These are phyloP conservation scores for Hydrotaea cyrtoneurina DNA, from an alignment of 2,888 invertebrate genomes.

Conservation along the genomic window DNA sequence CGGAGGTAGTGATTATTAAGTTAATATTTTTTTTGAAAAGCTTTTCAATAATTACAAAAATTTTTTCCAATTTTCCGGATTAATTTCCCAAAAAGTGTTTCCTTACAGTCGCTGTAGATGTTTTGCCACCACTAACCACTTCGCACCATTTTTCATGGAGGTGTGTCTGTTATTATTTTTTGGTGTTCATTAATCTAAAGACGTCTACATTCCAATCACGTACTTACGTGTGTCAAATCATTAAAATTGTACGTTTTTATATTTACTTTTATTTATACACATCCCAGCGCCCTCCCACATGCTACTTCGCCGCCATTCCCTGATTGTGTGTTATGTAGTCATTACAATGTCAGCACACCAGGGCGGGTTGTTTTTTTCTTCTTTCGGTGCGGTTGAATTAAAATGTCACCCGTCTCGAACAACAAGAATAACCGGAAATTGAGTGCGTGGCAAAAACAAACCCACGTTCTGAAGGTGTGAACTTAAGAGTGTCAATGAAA, in stretches of 20 bases:
- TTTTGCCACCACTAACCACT: slow-evolving; percentile 19
- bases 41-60: too few relatives aligned
- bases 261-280: slow-evolving; percentile 24
- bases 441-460: not conserved
- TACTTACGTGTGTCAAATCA: slow-evolving; percentile 67
- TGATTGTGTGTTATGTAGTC: slow-evolving; percentile 1
- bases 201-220: slow-evolving; percentile 69
- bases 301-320: not conserved
- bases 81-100: not conserved
- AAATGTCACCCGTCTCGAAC: slow-evolving; percentile 48
- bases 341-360: slow-evolving; percentile 45
- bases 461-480: slow-evolving; percentile 51
- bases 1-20: too few relatives aligned
- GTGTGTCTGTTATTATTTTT: slow-evolving; percentile 24
- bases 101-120: not conserved
- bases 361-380: not conserved
- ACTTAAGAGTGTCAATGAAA: slow-evolving; percentile 59
- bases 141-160: not conserved
- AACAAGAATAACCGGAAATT: slow-evolving; percentile 2
- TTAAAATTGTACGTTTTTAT: slow-evolving; percentile 61
- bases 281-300: not conserved
- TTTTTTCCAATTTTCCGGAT: not conserved
- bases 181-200: slow-evolving; percentile 59
- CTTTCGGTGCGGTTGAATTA: slow-evolving; percentile 44
- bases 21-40: too few relatives aligned